phyloP scores from a whole-genome alignment of 2,888 invertebrate species.

The Coelopa pilipes region DNA sequence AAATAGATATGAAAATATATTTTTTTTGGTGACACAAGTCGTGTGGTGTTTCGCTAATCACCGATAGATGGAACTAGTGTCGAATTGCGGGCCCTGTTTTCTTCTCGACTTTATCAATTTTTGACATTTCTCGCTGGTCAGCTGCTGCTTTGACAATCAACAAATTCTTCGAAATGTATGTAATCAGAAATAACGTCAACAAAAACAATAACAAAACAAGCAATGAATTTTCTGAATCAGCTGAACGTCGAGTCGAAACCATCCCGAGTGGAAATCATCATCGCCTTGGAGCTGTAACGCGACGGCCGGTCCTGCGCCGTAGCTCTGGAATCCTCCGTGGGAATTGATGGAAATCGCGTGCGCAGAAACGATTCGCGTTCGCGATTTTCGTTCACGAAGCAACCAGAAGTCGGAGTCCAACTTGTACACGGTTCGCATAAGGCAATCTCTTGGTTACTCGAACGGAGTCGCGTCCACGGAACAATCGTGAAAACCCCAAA shows the following conservation, averaged over 20 bases:
- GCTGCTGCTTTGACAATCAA: slow-evolving; percentile 34
- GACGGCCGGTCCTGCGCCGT: slow-evolving; percentile 7
- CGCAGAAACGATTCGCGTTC: background rate
- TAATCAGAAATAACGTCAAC: slow-evolving; percentile 13
- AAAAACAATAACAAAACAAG: slow-evolving; percentile 27
- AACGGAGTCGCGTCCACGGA: slow-evolving; percentile 21
- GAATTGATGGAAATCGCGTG: slow-evolving; percentile 5
- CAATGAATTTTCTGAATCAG: slow-evolving; percentile 14
- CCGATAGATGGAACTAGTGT: too few relatives aligned
- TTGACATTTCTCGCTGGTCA: slow-evolving; percentile 16
- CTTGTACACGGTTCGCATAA: slow-evolving; percentile 9
- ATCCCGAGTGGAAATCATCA: background rate
- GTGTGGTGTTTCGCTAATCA: too few relatives aligned
- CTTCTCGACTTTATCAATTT: background rate
- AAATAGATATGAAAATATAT: too few relatives aligned
- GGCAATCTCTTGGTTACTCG: slow-evolving; percentile 19
- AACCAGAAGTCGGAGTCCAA: too few relatives aligned
- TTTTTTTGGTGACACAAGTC: too few relatives aligned
- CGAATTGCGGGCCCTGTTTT: background rate
- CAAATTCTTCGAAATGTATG: slow-evolving; percentile 4
- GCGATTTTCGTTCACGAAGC: too few relatives aligned
- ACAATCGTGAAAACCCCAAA: slow-evolving; percentile 1
- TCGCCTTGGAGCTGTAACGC: background rate
- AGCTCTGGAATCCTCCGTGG: slow-evolving; percentile 22
- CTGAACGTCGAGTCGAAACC: slow-evolving; percentile 5